Conservation (phyloP, 2,888 invertebrate species). For the Autographa gamma region DNA sequence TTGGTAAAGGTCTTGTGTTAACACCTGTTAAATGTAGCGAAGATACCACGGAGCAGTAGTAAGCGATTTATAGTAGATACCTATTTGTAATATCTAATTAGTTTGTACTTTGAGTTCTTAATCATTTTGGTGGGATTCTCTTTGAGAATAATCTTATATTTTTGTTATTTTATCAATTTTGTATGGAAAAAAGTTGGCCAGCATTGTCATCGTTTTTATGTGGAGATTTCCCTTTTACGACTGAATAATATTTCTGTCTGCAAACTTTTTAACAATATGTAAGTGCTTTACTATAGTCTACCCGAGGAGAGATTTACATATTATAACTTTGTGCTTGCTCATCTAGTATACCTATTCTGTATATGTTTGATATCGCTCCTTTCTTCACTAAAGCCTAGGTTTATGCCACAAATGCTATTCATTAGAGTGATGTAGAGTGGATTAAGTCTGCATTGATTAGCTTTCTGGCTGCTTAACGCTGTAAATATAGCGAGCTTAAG, state of each 20-base stretch:
- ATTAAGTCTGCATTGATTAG: conserved; percentile 35
- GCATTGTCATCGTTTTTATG: background rate
- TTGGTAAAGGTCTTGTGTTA: conserved; percentile 24
- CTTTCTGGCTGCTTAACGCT: conserved; percentile 1
- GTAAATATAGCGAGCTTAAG: background rate
- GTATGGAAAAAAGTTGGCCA: background rate
- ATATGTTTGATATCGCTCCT: background rate
- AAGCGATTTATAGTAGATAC: background rate
- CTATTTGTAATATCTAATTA: no score
- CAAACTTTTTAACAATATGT: conserved; percentile 2
- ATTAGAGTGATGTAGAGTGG: conserved; percentile 34
- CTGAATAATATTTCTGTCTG: conserved; percentile 1
- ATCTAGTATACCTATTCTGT: background rate
- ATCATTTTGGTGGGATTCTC: no score
- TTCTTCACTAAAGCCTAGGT: background rate
- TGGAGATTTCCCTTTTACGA: background rate
- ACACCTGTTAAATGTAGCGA: conserved; percentile 27
- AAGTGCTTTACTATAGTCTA: conserved; percentile 1
- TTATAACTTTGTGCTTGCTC: background rate
- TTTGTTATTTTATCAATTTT: no score
- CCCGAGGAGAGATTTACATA: background rate
- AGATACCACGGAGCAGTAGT: background rate
- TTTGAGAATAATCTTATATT: no score
- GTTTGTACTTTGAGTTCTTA: no score
- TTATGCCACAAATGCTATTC: background rate